Percentiles rank a stretch among this genome's conserved stretches.
phyloP scores from a whole-genome alignment of 2,113 vertebrate species.

The Pheucticus melanocephalus region DNA sequence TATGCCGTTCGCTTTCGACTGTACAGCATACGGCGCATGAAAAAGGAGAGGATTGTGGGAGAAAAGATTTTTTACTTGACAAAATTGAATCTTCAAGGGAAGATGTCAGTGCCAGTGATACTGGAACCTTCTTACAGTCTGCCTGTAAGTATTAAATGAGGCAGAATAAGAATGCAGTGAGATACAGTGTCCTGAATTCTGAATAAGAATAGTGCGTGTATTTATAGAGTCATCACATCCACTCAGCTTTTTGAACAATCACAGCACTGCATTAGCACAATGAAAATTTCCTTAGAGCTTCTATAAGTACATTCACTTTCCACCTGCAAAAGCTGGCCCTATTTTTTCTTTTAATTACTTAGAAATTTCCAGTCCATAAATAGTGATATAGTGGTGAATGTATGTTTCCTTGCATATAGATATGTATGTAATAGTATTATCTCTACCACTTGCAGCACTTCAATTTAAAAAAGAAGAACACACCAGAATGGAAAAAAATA shows the following conservation, averaged over 20 bases:
- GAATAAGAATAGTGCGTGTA: not conserved
- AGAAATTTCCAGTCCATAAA: not conserved
- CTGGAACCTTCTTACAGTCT: conserved; percentile 90
- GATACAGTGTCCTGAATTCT: conserved; percentile 23
- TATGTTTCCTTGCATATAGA: not conserved
- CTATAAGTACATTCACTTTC: not conserved
- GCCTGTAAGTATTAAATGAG: conserved; percentile 83
- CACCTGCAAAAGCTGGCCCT: not conserved
- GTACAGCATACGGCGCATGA: conserved; percentile 91
- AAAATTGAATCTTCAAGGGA: conserved; percentile 97
- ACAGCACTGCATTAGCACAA: not conserved
- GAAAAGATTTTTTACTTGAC: conserved; percentile 98
- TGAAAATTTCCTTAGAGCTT: not conserved
- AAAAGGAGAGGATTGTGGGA: conserved; percentile 94
- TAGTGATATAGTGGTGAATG: not conserved
- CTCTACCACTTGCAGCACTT: not conserved
- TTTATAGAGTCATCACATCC: conserved; percentile 31
- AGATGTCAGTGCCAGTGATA: conserved; percentile 91
- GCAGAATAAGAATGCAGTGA: conserved; percentile 37
- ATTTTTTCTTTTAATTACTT: not conserved
- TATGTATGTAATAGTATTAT: not conserved
- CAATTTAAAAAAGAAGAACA: not conserved
- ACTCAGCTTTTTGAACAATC: not conserved
- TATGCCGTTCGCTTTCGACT: conserved; percentile 95
- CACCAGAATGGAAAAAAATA: not conserved